Base-by-base conservation (phyloP, 2,113 vertebrate genomes). In the cattle (Bos taurus) region DNA sequence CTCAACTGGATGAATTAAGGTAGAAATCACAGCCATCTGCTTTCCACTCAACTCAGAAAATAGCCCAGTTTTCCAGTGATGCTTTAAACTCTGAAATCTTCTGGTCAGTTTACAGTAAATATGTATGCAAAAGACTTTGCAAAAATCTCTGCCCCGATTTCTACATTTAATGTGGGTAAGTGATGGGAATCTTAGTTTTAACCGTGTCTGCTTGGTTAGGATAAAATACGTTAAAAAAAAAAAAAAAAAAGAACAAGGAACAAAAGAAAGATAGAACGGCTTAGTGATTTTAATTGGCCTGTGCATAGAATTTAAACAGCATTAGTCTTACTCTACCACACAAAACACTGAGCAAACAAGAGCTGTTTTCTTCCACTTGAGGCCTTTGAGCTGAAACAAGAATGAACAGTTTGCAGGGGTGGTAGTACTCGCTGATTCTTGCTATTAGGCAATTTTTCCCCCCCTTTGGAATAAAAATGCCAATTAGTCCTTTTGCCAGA, bases 401-500 rank as follows among this genome's bases (percentile, higher is more conserved):
- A 97, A 97, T 40, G 95, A 96, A 94, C 88, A 81, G 95, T 92
- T 97, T 62, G 46, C 85, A 97, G 95, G 96, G 90, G 90, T 97
- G 85, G 96, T 57, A 90, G 48, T 95, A 67, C 97, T 96, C 0
- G 1, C 92, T 94, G 84, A 94, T 95, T 97, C 90, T 94, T 93
- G 80, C 94, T 96, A 97, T 97, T 93, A 98, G 94, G 98, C 93
- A 97, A 97, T 97, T 96, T 96, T 64, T 52, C 84, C 90, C 88
- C 88, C 81, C 54, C 88, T 94, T 97, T 93, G 71, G 87, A 94
- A 98, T 98, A 97, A 98, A 97, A 98, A 98, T 96, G 96, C 85
- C 97, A 98, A 97, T 98, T 98, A 98, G 90, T 96, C 92, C 97
- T 94, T 96, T 95, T 94, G 94, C 93, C 90, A 93, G 71, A 95